Evolutionary conservation across 2,113 vertebrate species (phyloP).

Genomic region (Campylomormyrus numenius): DNA sequence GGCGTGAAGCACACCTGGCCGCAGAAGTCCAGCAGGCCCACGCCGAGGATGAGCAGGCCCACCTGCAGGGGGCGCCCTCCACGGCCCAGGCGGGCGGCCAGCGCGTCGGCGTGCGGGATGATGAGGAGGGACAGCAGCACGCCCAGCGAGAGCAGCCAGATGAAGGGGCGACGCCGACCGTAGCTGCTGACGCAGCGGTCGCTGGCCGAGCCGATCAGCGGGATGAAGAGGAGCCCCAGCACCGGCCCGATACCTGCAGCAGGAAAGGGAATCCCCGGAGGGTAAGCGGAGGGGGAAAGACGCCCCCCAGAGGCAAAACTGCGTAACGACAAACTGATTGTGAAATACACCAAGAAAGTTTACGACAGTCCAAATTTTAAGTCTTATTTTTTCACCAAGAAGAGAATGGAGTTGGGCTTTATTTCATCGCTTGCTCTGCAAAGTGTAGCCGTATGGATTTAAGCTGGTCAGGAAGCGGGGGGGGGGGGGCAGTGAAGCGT

Average conservation of each 20-base stretch:
- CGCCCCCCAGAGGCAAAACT: neutral
- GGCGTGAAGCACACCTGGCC: slow-evolving; percentile 70
- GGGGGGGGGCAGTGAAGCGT: neutral
- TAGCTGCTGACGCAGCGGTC: slow-evolving; percentile 66
- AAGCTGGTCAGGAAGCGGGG: neutral
- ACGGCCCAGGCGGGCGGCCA: slow-evolving; percentile 54
- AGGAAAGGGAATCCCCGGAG: neutral
- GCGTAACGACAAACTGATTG: neutral
- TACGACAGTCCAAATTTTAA: neutral
- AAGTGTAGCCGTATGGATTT: neutral
- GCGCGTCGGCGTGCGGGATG: slow-evolving; percentile 59
- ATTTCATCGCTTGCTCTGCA: neutral
- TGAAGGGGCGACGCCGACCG: slow-evolving; percentile 67
- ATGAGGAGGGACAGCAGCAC: slow-evolving; percentile 65
- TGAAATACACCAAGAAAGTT: neutral
- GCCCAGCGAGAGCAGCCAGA: slow-evolving; percentile 65
- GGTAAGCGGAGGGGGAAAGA: neutral
- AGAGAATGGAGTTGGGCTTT: neutral
- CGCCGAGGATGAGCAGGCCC: slow-evolving; percentile 63
- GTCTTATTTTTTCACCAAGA: neutral
- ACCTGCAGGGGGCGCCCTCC: slow-evolving; percentile 57
- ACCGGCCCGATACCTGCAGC: slow-evolving; percentile 65
- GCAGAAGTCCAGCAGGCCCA: slow-evolving; percentile 68
- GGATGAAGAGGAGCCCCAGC: slow-evolving; percentile 65
- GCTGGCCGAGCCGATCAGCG: slow-evolving; percentile 68